Base-by-base conservation (phyloP, 1,140 invertebrate species). In the Drosophila setifemur region DNA sequence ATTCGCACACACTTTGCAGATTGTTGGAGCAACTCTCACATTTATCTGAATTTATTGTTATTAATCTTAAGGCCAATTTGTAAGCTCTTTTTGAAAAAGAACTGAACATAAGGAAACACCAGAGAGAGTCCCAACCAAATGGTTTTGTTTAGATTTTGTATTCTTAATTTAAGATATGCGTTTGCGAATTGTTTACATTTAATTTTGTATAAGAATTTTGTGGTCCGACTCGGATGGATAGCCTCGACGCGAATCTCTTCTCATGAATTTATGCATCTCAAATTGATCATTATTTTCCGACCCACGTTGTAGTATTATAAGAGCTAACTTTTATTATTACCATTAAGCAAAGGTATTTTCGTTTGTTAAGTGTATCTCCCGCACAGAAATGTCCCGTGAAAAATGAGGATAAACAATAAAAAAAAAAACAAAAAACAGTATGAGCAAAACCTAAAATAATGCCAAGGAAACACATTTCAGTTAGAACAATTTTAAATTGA, bases 401-500 rank as follows among this genome's bases (percentile, higher is more conserved):
- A 60, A 55, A 58, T 49, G n/a, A n/a, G n/a, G n/a, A n/a, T 31
- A 40, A 68, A 68, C 61, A 31, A 39, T 23, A 42, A 35, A 40
- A 11, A 12, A 52, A 16, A 9, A 37, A 35, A 33, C 29, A 44
- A 55, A 29, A 44, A 18, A 53, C n/a, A n/a, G n/a, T 16, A 23
- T 23, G 5, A 5, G 21, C 2, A 23, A 2, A 23, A 5, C 21
- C 21, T 23, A 47, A 60, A n/a, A 9, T 14, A 40, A 45, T 14
- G 37, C 50, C 49, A 73, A 53, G 48, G 45, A 35, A 48, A 70
- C 37, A 55, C 29, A 63, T 63, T 64, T 63, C 42, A 63, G 60
- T 64, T 64, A 61, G 55, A 23, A 23, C 21, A 23, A 61, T 25
- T 64, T 29, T 29, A 68, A 67, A 26, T 60, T 19, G 21, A 53